A percentile compares a stretch with the other conserved stretches of the same genome.
Conservation (phyloP, 92 coral and sea anemone species). For the Siderastrea siderea region DNA sequence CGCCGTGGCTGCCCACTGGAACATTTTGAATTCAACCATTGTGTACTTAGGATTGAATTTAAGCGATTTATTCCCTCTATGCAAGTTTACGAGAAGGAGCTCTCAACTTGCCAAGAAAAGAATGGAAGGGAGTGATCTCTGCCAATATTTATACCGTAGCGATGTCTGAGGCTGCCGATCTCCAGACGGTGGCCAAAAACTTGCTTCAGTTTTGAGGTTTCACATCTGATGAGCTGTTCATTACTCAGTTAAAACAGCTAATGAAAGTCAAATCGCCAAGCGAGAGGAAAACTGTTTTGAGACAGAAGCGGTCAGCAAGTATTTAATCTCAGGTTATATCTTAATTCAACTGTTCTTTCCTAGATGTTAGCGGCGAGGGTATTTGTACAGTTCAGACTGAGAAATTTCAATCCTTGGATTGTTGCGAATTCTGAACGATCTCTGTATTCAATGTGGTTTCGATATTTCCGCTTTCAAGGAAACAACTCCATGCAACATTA, state of each 20-base stretch:
- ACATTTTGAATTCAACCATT: conserved; percentile 68
- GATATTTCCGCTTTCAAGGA: conserved; percentile 37
- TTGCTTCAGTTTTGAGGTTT: conserved; percentile 44
- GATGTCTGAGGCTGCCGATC: conserved; percentile 40
- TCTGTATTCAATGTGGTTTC: conserved; percentile 53
- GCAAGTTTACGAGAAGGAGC: conserved; percentile 36
- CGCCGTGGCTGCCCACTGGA: conserved; percentile 39
- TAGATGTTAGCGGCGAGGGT: conserved; percentile 51
- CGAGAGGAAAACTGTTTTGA: conserved; percentile 56
- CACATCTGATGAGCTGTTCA: conserved; percentile 47
- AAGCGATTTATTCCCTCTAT: conserved; percentile 46
- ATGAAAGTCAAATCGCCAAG: conserved; percentile 26
- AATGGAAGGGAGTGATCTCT: conserved; percentile 59
- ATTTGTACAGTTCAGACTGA: conserved; percentile 7
- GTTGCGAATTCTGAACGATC: conserved; percentile 42
- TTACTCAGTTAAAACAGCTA: conserved; percentile 55
- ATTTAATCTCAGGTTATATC: conserved; percentile 45
- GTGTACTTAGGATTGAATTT: conserved; percentile 50
- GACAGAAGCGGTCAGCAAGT: conserved; percentile 30
- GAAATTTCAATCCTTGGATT: conserved; percentile 37
- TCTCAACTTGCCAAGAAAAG: conserved; percentile 63
- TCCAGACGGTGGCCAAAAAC: conserved; percentile 45
- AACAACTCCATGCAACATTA: conserved; percentile 43
- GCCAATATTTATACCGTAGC: conserved; percentile 45
- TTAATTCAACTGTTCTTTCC: conserved; percentile 40